Evolutionary conservation across 2,797 vertebrate species (phyloP), one percentile per base, ranked within the genome.

Genomic region (Pygocentrus nattereri): DNA sequence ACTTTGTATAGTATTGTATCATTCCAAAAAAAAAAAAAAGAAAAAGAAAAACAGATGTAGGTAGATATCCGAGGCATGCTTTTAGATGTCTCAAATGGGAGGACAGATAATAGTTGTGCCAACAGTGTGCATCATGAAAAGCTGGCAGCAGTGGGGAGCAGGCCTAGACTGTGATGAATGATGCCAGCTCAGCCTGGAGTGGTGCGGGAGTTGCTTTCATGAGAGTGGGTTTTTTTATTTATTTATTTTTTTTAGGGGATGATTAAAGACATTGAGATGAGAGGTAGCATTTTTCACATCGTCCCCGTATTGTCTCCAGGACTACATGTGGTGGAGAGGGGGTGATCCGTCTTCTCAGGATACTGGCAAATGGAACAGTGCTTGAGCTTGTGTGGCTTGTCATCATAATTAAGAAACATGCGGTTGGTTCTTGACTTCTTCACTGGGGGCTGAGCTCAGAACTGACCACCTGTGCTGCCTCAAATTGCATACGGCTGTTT

Each of bases 231-330:
- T 52, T 34, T 56, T 44, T 62, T 6, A 2, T 41, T 21, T 30
- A 1, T 44, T 19, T 74, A 70, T 81, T 80, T 84, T n/a, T 74
- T 85, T 79, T 71, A 49, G 81, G 76, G 76, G 86, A 87, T 89
- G 85, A 92, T 92, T 90, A 88, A 77, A 89, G 83, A 89, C 86
- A 90, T 88, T 79, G 88, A 91, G 87, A 90, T 90, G 86, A 90
- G 90, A 91, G 87, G 80, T 83, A 84, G 83, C 67, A 85, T 84
- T 87, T 89, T 85, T n/a, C 67, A 78, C 73, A 21, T 30, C 67
- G n/a, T 84, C 85, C 80, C 61, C 82, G 74, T 62, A 82, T 88
- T 86, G 78, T 59, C 54, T 74, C 47, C 25, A 59, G 70, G 78
- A 82, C 70, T 64, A 87, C 50, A 81, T 44, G 74, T 74, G 15